These are phyloP conservation scores for Archivesica marissinica DNA, from an alignment of 1,140 invertebrate species.

Conservation along the genomic window DNA sequence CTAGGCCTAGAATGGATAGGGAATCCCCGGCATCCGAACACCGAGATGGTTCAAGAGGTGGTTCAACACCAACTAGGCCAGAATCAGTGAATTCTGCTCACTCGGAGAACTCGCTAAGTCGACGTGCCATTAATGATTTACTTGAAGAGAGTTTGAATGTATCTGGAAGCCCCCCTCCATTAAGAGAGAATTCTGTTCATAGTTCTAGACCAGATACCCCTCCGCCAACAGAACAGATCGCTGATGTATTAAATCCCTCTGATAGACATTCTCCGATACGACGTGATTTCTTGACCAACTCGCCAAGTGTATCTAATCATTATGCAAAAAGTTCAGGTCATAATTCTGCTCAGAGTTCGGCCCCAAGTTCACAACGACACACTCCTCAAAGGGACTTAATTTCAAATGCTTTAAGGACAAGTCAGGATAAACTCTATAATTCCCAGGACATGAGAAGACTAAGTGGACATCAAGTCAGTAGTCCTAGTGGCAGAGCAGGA, in stretches of 20 bases:
- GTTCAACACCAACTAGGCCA: constrained; percentile 20
- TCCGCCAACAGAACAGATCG: constrained; percentile 45
- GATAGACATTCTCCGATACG: constrained; percentile 59
- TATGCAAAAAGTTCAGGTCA: not conserved
- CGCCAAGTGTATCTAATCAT: constrained; percentile 14
- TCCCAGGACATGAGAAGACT: constrained; percentile 41
- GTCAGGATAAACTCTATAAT: constrained; percentile 70
- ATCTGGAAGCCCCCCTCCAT: not conserved
- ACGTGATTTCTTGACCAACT: constrained; percentile 40
- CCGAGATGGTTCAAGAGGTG: constrained; percentile 25
- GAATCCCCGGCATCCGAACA: not conserved
- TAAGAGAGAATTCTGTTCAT: not conserved
- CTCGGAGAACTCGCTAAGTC: constrained; percentile 24
- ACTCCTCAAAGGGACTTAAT: constrained; percentile 56
- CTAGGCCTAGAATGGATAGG: not conserved
- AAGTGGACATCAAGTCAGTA: constrained; percentile 35
- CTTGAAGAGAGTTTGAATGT: constrained; percentile 34
- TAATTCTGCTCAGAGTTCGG: constrained; percentile 46
- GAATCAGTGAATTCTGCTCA: constrained; percentile 41
- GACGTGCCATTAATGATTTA: constrained; percentile 33
- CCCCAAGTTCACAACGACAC: constrained; percentile 37
- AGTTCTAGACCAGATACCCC: constrained; percentile 38
- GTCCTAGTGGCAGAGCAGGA: constrained; percentile 7
- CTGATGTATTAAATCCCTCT: constrained; percentile 52
- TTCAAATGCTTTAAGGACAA: constrained; percentile 55